Evolutionary conservation across 2,797 vertebrate species (phyloP).

Genomic region (Enteromius radiatus): DNA sequence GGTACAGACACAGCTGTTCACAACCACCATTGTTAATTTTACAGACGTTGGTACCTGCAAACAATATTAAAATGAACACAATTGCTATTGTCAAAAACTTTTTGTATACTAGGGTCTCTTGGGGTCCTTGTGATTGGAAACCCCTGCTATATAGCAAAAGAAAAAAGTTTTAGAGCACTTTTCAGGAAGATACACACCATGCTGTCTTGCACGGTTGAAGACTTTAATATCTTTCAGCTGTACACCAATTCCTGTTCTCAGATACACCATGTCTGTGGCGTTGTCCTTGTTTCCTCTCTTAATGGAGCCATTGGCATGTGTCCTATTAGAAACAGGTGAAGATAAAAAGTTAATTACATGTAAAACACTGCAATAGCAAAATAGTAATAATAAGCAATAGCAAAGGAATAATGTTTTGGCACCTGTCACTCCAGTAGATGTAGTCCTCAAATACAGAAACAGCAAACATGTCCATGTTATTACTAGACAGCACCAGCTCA

Average conservation of each 20-base stretch:
- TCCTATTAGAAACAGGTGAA: constrained; percentile 74
- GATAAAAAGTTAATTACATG: neutral
- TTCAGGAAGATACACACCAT: constrained; percentile 75
- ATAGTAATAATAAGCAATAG: neutral
- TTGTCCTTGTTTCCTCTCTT: constrained; percentile 96
- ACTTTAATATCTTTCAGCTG: constrained; percentile 99
- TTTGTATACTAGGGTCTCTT: neutral
- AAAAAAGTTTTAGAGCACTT: neutral
- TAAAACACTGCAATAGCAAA: neutral
- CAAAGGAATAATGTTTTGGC: constrained; percentile 4
- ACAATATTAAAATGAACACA: neutral
- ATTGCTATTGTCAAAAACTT: neutral
- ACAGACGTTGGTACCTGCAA: constrained; percentile 91
- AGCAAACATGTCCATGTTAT: constrained; percentile 99
- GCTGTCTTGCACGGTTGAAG: constrained; percentile 93
- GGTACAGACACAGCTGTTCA: constrained; percentile 93
- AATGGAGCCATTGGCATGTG: constrained; percentile 96
- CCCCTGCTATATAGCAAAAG: neutral
- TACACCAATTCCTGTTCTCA: constrained; percentile 92
- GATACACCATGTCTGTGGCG: constrained; percentile 89
- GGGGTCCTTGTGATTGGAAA: neutral
- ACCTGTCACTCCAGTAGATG: constrained; percentile 99
- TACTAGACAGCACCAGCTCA: constrained; percentile 90
- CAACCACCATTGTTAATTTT: constrained; percentile 90
- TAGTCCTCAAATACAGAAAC: constrained; percentile 95